phyloP scores from a whole-genome alignment of 92 coral and sea anemone genomes.

The Phenganax subtilis region DNA sequence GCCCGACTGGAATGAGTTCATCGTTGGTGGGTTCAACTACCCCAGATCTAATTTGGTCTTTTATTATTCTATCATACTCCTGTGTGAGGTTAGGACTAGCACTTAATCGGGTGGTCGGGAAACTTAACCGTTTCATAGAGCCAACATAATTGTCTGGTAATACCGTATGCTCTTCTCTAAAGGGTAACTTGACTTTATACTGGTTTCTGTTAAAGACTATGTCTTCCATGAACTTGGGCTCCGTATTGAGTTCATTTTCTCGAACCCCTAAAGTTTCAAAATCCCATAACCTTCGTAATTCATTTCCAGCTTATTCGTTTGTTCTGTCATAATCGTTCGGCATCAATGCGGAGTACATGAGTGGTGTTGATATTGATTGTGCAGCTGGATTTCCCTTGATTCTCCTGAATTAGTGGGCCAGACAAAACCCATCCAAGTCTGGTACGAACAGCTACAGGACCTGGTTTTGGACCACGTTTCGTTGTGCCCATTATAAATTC shows the following conservation, averaged over 20 bases:
- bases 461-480: neutral
- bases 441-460: constrained; percentile 14
- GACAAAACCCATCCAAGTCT: constrained; percentile 8
- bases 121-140: constrained; percentile 15
- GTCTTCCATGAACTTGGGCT: constrained; percentile 9
- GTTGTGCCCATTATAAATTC: neutral
- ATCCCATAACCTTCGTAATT: constrained; percentile 54
- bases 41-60: no score
- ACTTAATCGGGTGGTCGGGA: neutral
- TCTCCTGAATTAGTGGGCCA: neutral
- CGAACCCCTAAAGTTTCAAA: constrained; percentile 48
- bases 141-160: constrained; percentile 23
- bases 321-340: neutral
- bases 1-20: no score
- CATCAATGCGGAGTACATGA: neutral
- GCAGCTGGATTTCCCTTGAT: neutral
- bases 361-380: neutral
- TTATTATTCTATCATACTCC: no score
- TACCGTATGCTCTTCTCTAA: constrained; percentile 20
- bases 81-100: constrained; percentile 4
- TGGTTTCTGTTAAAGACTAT: no score
- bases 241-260: constrained; percentile 1
- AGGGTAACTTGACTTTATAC: neutral
- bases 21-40: constrained; percentile 15
- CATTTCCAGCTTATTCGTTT: neutral